Percentiles rank a stretch among this genome's conserved stretches.
Conservation (phyloP, 2,113 vertebrate species). For the Falco punctatus region DNA sequence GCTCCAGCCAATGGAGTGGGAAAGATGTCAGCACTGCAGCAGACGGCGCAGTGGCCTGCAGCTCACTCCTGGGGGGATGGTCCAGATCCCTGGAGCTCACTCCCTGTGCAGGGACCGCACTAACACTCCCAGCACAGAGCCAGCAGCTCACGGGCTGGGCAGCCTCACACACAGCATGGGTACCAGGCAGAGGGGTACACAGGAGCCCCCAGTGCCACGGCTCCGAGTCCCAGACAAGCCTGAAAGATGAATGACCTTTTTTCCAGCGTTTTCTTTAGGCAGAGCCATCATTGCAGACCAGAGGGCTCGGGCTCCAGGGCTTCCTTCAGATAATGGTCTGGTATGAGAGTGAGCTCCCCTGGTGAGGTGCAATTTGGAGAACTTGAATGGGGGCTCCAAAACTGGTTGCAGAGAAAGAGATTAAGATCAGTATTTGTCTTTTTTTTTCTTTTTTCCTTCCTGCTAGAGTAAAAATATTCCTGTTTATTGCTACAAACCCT, state of each 20-base stretch:
- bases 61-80: not conserved
- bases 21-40: not conserved
- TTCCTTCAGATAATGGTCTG: not conserved
- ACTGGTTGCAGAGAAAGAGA: conserved; percentile 37
- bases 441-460: conserved; percentile 50
- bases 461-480: conserved; percentile 50
- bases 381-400: conserved; percentile 31
- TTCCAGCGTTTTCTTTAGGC: not conserved
- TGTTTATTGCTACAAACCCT: conserved; percentile 53
- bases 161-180: not conserved
- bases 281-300: not conserved
- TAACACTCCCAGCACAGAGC: not conserved
- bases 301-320: not conserved
- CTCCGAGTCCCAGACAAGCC: not conserved
- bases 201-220: not conserved
- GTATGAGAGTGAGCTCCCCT: conserved; percentile 34
- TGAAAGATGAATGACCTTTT: not conserved
- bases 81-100: not conserved
- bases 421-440: conserved; percentile 54
- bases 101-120: not conserved
- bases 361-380: conserved; percentile 35
- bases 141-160: rapidly evolving
- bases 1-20: not conserved
- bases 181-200: rapidly evolving
- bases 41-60: not conserved